phyloP scores from a whole-genome alignment of 2,797 vertebrate genomes.

The Morelia viridis region DNA sequence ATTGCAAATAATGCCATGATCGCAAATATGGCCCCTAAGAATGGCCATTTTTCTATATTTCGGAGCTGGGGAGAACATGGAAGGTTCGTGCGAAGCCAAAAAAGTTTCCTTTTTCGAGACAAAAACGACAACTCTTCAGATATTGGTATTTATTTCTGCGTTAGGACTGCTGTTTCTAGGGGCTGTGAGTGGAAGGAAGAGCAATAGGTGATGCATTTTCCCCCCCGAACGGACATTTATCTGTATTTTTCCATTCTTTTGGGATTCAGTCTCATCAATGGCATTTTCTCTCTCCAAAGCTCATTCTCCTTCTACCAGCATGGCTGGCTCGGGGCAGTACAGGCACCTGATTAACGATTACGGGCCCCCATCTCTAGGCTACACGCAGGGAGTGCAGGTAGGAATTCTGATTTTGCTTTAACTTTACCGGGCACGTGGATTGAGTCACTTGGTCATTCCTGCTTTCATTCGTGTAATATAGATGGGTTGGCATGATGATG shows the following conservation, averaged over 20 bases:
- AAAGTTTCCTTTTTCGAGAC: background rate
- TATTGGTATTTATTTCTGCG: background rate
- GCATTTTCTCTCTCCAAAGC: slow-evolving; percentile 67
- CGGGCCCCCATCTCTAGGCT: slow-evolving; percentile 93
- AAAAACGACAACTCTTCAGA: background rate
- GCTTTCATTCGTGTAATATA: background rate
- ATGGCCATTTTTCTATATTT: background rate
- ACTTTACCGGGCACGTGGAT: background rate
- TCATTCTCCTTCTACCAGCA: slow-evolving; percentile 88
- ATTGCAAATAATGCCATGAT: background rate
- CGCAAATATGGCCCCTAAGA: background rate
- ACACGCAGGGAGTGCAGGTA: slow-evolving; percentile 83
- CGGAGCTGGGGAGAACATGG: background rate
- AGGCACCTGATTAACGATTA: slow-evolving; percentile 96
- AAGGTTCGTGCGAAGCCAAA: background rate
- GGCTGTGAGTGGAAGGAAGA: slow-evolving; percentile 7
- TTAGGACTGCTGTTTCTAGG: background rate
- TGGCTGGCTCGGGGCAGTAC: slow-evolving; percentile 85
- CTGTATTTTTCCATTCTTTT: slow-evolving; percentile 38
- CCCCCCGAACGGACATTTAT: background rate
- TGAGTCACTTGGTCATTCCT: background rate
- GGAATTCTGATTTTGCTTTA: slow-evolving; percentile 7
- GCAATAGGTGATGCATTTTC: background rate
- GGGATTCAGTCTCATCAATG: background rate
- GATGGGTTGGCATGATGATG: background rate